Evolutionary conservation across 2,888 invertebrate genomes (phyloP), one percentile per base, ranked within the genome.

Genomic region (Agrochola litura): DNA sequence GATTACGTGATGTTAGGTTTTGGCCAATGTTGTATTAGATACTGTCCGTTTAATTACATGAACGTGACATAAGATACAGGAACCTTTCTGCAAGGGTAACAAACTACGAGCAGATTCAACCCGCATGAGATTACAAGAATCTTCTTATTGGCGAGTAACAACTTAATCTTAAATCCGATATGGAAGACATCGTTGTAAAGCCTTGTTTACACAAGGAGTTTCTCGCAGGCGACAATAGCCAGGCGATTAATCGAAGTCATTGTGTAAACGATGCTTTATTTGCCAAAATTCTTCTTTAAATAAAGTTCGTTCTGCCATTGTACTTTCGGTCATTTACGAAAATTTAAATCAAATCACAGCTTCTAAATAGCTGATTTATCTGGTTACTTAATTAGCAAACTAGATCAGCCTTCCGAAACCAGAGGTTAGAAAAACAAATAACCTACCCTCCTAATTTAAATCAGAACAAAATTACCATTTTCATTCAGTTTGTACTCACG

Each of bases 381-480:
- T 43, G 22, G 37, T 41, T 12, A 22, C 9, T 12, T 1, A n/a
- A 61, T 69, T 41, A 58, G 4, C 4, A 12, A 41, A n/a, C 5
- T 60, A 30, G 25, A 69, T 46, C 14, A 70, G 8, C 16, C 16
- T 46, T 67, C 22, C 30, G 9, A 1, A 52, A 22, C 6, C 54
- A 56, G 22, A 22, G 37, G 25, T 60, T 22, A 41, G 2, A 58
- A 60, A 12, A 46, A 46, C 75, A 74, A 76, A 74, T n/a, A 72
- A 66, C 54, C 41, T n/a, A 56, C 19, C 46, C 41, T n/a, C 65
- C 10, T n/a, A 52, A 80, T 67, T n/a, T 63, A 63, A 67, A 67
- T 73, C 63, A 75, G 64, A 69, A 80, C 61, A 70, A 68, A 54
- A 80, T 84, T 74, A 77, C 61, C 69, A 74, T 83, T 73, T 76